Percentiles rank a stretch among this genome's conserved stretches.
These are phyloP conservation scores for Melanargia galathea DNA, from an alignment of 2,888 invertebrate species.

Conservation along the genomic window DNA sequence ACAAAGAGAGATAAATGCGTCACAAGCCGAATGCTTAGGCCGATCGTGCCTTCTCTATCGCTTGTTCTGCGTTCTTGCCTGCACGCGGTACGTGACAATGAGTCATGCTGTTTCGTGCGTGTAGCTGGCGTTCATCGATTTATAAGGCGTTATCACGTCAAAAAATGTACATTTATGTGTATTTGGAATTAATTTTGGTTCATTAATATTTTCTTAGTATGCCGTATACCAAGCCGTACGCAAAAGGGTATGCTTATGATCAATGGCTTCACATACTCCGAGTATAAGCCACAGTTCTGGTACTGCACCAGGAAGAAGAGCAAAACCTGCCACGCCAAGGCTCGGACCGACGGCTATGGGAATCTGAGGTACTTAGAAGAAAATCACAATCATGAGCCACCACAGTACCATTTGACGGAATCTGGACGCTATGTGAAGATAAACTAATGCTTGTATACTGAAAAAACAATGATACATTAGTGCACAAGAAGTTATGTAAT, in stretches of 20 bases:
- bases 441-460: background rate
- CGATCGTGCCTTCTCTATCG: no score
- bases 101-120: no score
- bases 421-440: slow-evolving; percentile 19
- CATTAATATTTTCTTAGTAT: background rate
- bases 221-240: slow-evolving; percentile 47
- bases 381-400: slow-evolving; percentile 53
- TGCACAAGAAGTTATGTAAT: no score
- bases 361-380: slow-evolving; percentile 44
- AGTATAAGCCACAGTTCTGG: slow-evolving; percentile 55
- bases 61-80: no score
- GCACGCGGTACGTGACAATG: no score
- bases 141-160: no score
- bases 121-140: no score
- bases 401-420: slow-evolving; percentile 48
- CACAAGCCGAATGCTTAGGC: no score
- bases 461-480: no score
- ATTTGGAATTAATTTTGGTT: no score
- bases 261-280: slow-evolving; percentile 58
- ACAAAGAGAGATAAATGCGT: no score
- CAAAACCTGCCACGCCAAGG: slow-evolving; percentile 50
- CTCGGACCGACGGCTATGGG: slow-evolving; percentile 47
- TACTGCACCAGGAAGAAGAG: slow-evolving; percentile 57
- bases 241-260: slow-evolving; percentile 55
- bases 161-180: no score